Evolutionary conservation across 2,113 vertebrate species (phyloP).

Genomic region (Aphelocoma coerulescens): DNA sequence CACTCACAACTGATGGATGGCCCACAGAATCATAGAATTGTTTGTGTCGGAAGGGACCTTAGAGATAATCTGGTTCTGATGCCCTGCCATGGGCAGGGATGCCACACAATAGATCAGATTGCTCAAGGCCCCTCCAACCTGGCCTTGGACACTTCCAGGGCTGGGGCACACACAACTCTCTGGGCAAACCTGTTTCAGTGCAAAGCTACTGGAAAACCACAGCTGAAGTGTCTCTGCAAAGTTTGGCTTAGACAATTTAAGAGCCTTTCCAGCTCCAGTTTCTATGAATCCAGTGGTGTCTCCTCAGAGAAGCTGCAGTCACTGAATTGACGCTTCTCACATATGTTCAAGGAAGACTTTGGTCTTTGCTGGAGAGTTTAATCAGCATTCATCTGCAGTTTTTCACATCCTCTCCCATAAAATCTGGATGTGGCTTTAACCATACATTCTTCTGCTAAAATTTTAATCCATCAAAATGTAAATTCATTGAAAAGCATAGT

Average conservation of each 20-base stretch:
- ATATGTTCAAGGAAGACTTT: not conserved
- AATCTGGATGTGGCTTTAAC: not conserved
- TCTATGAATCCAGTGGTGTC: not conserved
- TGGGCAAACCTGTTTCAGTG: not conserved
- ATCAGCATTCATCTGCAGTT: not conserved
- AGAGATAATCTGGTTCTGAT: not conserved
- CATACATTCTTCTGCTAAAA: not conserved
- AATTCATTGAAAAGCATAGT: not conserved
- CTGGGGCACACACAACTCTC: not conserved
- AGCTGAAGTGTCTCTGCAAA: not conserved
- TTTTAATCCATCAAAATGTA: not conserved
- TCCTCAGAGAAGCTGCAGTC: not conserved
- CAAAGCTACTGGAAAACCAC: not conserved
- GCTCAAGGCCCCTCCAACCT: not conserved
- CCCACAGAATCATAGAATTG: not conserved
- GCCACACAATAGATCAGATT: not conserved
- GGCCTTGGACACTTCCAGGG: not conserved
- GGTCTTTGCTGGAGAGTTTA: not conserved
- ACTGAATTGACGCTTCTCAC: not conserved
- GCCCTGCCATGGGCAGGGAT: not conserved
- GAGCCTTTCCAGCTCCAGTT: not conserved
- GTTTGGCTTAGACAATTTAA: not conserved
- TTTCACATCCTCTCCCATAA: not conserved
- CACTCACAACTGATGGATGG: not conserved
- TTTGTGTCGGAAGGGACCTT: not conserved